phyloP scores from a whole-genome alignment of 2,113 vertebrate genomes.

The Oncorhynchus masou region DNA sequence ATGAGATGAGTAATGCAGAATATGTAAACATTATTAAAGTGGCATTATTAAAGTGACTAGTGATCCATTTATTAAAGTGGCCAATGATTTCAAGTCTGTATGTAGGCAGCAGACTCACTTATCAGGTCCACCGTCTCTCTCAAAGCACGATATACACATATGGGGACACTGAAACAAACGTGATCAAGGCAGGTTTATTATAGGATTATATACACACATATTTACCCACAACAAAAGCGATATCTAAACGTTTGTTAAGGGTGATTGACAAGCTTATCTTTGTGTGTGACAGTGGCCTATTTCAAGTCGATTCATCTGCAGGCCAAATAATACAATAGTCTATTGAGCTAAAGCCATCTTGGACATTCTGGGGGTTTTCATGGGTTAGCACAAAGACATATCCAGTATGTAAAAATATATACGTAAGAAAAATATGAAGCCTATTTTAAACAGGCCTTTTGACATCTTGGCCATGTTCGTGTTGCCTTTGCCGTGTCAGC shows the following conservation, averaged over 20 bases:
- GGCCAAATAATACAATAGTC: neutral
- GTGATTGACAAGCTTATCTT: neutral
- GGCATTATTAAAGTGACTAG: no score
- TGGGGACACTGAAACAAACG: constrained; percentile 48
- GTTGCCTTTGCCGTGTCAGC: constrained; percentile 8
- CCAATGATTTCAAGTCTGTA: no score
- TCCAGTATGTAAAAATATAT: neutral
- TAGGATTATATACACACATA: constrained; percentile 54
- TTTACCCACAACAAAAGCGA: constrained; percentile 40
- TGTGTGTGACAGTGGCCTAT: neutral
- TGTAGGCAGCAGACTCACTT: constrained; percentile 22
- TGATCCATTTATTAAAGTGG: no score
- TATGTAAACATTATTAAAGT: no score
- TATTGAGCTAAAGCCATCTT: neutral
- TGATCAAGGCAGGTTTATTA: constrained; percentile 70
- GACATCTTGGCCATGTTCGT: neutral
- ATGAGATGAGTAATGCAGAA: no score
- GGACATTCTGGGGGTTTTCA: neutral
- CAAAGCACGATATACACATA: constrained; percentile 57
- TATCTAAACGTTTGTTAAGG: constrained; percentile 7
- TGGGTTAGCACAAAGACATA: neutral
- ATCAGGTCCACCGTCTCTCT: constrained; percentile 62
- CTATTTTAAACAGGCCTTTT: neutral
- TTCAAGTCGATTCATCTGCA: neutral
- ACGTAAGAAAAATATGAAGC: neutral